Evolutionary conservation across 2,797 vertebrate species (phyloP).

Genomic region (Podarcis siculus): DNA sequence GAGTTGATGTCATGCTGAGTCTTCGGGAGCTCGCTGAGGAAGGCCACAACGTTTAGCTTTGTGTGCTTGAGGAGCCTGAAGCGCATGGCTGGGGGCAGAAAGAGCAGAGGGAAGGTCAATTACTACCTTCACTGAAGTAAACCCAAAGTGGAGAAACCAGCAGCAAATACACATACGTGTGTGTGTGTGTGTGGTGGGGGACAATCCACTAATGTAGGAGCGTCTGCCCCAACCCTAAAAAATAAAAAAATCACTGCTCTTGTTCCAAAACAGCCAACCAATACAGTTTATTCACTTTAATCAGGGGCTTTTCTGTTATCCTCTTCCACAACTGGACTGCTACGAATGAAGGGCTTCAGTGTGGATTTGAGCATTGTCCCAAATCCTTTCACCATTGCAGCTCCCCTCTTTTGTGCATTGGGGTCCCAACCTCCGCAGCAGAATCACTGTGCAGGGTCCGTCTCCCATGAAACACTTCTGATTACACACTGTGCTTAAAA

Average conservation of each 20-base stretch:
- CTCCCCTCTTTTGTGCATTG: too few relatives aligned
- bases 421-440: too few relatives aligned
- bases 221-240: too few relatives aligned
- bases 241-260: neutral
- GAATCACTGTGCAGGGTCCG: neutral
- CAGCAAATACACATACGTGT: too few relatives aligned
- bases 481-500: neutral
- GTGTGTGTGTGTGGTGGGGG: neutral
- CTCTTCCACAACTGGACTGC: neutral
- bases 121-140: too few relatives aligned
- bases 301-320: neutral
- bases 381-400: neutral
- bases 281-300: neutral
- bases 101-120: neutral
- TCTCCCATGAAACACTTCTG: neutral
- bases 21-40: conserved; percentile 91
- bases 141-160: neutral
- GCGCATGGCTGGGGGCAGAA: conserved; percentile 76
- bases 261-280: neutral
- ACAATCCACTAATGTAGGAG: neutral
- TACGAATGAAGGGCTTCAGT: neutral
- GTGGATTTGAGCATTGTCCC: neutral
- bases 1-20: conserved; percentile 90
- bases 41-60: conserved; percentile 89
- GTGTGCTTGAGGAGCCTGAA: conserved; percentile 89